Evolutionary conservation across 2,113 vertebrate genomes (phyloP).

Genomic region (Strigops habroptila): DNA sequence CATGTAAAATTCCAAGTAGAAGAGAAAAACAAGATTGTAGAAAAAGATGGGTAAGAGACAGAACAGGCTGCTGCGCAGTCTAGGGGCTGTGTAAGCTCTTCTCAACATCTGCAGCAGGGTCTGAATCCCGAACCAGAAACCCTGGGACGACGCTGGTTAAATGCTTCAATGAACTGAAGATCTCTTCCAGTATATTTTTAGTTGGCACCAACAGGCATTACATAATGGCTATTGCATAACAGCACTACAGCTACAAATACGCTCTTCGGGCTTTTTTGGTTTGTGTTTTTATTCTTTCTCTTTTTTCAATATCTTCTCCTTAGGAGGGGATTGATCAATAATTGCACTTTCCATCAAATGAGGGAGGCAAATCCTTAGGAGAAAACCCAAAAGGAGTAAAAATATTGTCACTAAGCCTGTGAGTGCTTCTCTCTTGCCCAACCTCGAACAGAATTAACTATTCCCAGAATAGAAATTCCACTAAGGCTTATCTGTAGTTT

Average conservation of each 20-base stretch:
- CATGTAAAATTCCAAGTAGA: background rate
- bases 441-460: conserved; percentile 65
- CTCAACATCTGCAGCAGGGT: background rate
- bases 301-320: background rate
- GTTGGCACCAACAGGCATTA: conserved; percentile 59
- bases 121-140: background rate
- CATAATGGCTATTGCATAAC: conserved; percentile 65
- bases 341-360: conserved; percentile 11
- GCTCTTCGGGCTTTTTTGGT: background rate
- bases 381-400: conserved; percentile 37
- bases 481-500: conserved; percentile 53
- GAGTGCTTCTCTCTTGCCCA: conserved; percentile 3
- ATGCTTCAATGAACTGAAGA: conserved; percentile 55
- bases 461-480: conserved; percentile 65
- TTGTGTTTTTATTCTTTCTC: background rate
- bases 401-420: conserved; percentile 35
- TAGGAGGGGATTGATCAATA: background rate
- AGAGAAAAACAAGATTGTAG: background rate
- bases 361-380: conserved; percentile 30
- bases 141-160: background rate
- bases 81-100: background rate
- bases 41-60: background rate
- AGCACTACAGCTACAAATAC: conserved; percentile 31
- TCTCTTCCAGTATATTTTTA: conserved; percentile 67
- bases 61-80: background rate